phyloP scores from a whole-genome alignment of 2,888 invertebrate genomes.

The Lasioglossum calceatum region DNA sequence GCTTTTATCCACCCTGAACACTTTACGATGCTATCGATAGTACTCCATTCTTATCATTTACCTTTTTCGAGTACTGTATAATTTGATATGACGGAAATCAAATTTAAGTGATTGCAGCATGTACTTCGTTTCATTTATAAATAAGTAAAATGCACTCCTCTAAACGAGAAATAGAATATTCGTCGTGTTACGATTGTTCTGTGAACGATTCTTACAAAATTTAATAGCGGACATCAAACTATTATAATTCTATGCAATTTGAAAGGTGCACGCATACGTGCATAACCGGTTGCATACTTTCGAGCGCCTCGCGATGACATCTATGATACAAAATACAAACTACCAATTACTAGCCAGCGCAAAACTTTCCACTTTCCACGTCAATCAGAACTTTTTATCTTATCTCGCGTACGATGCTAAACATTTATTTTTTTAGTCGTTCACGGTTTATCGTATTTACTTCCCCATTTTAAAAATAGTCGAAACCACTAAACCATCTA shows the following conservation, averaged over 20 bases:
- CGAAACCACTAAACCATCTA: neutral
- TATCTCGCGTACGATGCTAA: neutral
- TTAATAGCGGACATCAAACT: neutral
- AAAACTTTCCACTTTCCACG: conserved; percentile 30
- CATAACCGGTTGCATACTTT: neutral
- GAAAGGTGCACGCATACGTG: neutral
- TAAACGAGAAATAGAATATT: neutral
- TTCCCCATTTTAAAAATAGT: neutral
- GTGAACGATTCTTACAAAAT: neutral
- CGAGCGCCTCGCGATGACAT: conserved; percentile 42
- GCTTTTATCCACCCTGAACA: neutral
- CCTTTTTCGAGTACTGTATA: neutral
- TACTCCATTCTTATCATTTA: neutral
- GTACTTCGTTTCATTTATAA: neutral
- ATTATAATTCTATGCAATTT: neutral
- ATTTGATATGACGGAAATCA: neutral
- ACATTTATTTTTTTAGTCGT: neutral
- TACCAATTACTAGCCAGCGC: conserved; percentile 18
- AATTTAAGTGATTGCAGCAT: neutral
- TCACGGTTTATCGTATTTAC: neutral
- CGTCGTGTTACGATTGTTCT: neutral
- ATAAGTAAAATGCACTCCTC: neutral
- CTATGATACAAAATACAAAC: conserved; percentile 47
- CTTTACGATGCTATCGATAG: neutral
- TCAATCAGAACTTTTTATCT: conserved; percentile 36